These are phyloP conservation scores for Onychostruthus taczanowskii DNA, from an alignment of 2,113 vertebrate genomes.

Conservation along the genomic window DNA sequence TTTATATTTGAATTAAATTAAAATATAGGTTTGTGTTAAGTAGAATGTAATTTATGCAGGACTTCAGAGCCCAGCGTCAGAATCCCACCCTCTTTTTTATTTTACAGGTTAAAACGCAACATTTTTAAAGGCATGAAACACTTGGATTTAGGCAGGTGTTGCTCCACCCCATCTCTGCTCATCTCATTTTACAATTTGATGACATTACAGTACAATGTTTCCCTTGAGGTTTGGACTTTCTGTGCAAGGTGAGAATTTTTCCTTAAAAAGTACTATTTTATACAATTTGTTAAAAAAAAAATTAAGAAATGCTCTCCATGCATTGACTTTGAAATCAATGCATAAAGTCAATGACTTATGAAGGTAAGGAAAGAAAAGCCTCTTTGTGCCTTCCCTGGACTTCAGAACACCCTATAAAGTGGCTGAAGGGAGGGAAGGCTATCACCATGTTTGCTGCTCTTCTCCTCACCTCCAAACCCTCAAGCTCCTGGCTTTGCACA, in stretches of 20 bases:
- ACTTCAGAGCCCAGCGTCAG: not conserved
- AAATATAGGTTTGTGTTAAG: not conserved
- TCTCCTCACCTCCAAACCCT: not conserved
- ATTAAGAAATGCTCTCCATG: not conserved
- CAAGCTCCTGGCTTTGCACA: no score
- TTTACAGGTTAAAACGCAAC: not conserved
- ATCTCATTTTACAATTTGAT: rapidly evolving
- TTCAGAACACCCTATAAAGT: not conserved
- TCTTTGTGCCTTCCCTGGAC: rapidly evolving
- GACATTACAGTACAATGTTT: not conserved
- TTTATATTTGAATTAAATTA: not conserved
- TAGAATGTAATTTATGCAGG: rapidly evolving
- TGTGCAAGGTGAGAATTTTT: not conserved
- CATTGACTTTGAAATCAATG: not conserved
- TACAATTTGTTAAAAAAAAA: not conserved
- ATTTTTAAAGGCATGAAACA: not conserved
- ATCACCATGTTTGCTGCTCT: rapidly evolving
- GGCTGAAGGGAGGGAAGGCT: not conserved
- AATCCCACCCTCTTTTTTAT: not conserved
- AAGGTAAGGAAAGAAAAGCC: not conserved
- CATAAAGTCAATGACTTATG: not conserved
- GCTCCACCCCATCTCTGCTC: not conserved
- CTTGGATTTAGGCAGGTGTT: not conserved
- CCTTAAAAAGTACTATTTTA: not conserved
- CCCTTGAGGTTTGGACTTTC: not conserved